A percentile compares a stretch with the other conserved stretches of the same genome.
phyloP scores from a whole-genome alignment of 1,140 invertebrate genomes.

The Linepithema humile region DNA sequence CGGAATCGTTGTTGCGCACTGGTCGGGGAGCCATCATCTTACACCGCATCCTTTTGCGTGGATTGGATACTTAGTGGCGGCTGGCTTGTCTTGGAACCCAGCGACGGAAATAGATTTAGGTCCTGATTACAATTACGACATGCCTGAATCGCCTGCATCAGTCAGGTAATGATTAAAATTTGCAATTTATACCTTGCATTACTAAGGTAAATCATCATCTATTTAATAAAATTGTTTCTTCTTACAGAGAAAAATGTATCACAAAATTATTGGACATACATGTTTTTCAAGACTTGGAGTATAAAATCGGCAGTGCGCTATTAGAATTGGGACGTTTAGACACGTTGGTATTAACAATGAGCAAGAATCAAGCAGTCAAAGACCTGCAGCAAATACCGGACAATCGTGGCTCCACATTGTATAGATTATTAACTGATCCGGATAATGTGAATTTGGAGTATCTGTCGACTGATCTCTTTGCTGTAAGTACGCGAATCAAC shows the following conservation, averaged over 20 bases:
- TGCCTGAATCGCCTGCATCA: conserved; percentile 66
- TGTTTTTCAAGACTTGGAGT: conserved; percentile 85
- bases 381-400: conserved; percentile 86
- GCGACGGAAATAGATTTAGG: conserved; percentile 82
- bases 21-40: conserved; percentile 88
- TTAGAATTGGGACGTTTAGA: conserved; percentile 88
- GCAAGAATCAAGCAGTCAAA: conserved; percentile 82
- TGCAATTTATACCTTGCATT: neutral
- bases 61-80: conserved; percentile 88
- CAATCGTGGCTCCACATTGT: conserved; percentile 87
- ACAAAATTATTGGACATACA: conserved; percentile 86
- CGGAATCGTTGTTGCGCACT: conserved; percentile 87
- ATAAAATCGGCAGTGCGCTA: conserved; percentile 86
- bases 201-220: too few relatives aligned
- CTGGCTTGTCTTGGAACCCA: conserved; percentile 88
- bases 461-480: conserved; percentile 86
- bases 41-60: conserved; percentile 88
- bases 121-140: conserved; percentile 77
- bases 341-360: conserved; percentile 85
- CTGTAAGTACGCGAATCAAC: conserved; percentile 80
- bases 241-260: conserved; percentile 79
- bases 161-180: conserved; percentile 67
- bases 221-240: neutral
- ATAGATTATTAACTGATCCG: conserved; percentile 87
- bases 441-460: conserved; percentile 87